A percentile compares a stretch with the other conserved stretches of the same genome.
Conservation (phyloP, 2,888 invertebrate genomes). For the Zaprionus bogoriensis region DNA sequence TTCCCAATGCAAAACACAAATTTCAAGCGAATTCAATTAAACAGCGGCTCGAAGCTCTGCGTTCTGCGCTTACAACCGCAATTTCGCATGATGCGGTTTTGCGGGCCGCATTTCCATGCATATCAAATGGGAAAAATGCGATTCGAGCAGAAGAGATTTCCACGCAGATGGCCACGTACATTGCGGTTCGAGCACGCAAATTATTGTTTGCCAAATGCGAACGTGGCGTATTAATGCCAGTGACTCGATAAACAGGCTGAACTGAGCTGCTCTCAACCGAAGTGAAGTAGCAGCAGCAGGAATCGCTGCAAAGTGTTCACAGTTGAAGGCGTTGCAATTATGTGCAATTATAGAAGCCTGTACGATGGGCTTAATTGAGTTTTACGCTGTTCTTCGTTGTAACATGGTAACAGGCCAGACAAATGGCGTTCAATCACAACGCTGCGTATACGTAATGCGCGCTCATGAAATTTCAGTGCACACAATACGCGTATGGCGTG, state of each 20-base stretch:
- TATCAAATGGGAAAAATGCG: not conserved
- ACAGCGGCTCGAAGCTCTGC: not conserved
- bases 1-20: not conserved
- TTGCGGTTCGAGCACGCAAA: not conserved
- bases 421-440: constrained; percentile 32
- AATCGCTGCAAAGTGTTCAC: no score
- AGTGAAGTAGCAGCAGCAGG: no score
- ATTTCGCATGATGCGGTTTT: not conserved
- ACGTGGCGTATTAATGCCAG: not conserved
- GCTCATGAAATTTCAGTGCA: not conserved
- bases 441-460: constrained; percentile 44
- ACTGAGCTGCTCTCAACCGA: no score
- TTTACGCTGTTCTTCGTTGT: constrained; percentile 1
- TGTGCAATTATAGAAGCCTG: constrained; percentile 22
- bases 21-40: constrained; percentile 1
- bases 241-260: not conserved
- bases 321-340: constrained; percentile 12
- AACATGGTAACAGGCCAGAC: constrained; percentile 21
- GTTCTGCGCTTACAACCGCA: not conserved
- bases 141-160: not conserved
- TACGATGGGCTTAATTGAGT: constrained; percentile 13
- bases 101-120: not conserved
- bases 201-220: constrained; percentile 7
- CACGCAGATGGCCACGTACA: constrained; percentile 1
- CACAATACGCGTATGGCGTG: constrained; percentile 2